A percentile compares a stretch with the other conserved stretches of the same genome.
These are phyloP conservation scores for Zoanthus gigantus DNA, from an alignment of 92 coral and sea anemone species.

Conservation along the genomic window DNA sequence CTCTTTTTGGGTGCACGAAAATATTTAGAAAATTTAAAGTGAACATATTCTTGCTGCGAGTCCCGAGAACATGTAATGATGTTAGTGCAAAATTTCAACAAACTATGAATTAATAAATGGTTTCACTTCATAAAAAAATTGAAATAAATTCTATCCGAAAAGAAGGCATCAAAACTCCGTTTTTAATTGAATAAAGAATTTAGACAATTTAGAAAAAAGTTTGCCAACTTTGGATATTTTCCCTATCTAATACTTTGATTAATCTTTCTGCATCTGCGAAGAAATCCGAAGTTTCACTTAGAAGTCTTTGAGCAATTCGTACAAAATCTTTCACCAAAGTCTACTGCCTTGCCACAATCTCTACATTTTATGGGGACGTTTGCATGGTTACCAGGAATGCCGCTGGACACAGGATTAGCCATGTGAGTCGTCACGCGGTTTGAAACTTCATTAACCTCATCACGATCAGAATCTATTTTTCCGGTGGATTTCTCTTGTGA, in stretches of 20 bases:
- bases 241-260: background rate
- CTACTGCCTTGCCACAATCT: constrained; percentile 46
- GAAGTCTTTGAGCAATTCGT: constrained; percentile 53
- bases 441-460: constrained; percentile 4
- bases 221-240: background rate
- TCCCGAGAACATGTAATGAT: background rate
- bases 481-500: background rate
- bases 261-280: background rate
- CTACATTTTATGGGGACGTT: constrained; percentile 28
- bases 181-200: background rate
- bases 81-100: background rate
- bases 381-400: background rate
- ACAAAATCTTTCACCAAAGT: constrained; percentile 59
- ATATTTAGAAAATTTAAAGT: too few species aligned
- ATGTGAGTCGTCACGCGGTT: constrained; percentile 16
- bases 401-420: constrained; percentile 11
- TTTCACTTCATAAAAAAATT: background rate
- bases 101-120: background rate
- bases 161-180: background rate
- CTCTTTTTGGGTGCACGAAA: too few species aligned
- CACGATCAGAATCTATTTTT: constrained; percentile 13
- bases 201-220: background rate
- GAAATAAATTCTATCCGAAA: background rate
- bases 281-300: background rate
- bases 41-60: too few species aligned